A percentile compares a stretch with the other conserved stretches of the same genome.
These are phyloP conservation scores for Microplitis mediator DNA, from an alignment of 1,140 invertebrate species.

Conservation along the genomic window DNA sequence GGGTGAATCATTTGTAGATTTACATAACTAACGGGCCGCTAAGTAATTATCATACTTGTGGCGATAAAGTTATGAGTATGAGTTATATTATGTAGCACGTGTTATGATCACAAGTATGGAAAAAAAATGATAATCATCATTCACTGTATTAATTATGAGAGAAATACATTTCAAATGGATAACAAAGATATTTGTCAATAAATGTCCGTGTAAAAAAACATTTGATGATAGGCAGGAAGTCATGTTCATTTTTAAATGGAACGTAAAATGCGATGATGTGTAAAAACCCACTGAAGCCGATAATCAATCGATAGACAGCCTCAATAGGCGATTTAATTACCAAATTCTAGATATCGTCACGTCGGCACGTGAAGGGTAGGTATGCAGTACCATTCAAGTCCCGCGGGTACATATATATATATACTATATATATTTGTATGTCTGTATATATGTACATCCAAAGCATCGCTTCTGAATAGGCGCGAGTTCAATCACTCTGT, in stretches of 20 bases:
- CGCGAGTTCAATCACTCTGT: slow-evolving; percentile 21
- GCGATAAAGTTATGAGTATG: slow-evolving; percentile 37
- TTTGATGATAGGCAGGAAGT: neutral
- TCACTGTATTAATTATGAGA: neutral
- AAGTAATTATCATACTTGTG: slow-evolving; percentile 54
- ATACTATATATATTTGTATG: too few relatives aligned
- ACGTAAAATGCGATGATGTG: neutral
- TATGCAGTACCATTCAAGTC: slow-evolving; percentile 32
- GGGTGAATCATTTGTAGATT: slow-evolving; percentile 58
- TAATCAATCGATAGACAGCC: slow-evolving; percentile 5
- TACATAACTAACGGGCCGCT: slow-evolving; percentile 53
- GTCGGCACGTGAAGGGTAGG: slow-evolving; percentile 34
- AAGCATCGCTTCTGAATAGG: slow-evolving; percentile 11
- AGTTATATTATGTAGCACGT: slow-evolving; percentile 27
- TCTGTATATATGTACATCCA: slow-evolving; percentile 35
- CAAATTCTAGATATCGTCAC: slow-evolving; percentile 55
- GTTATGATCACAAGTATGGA: slow-evolving; percentile 28
- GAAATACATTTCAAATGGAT: too few relatives aligned
- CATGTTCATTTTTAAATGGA: neutral
- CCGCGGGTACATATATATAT: slow-evolving; percentile 33
- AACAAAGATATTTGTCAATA: too few relatives aligned
- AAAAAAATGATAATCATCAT: neutral
- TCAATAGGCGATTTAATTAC: slow-evolving; percentile 53
- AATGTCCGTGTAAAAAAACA: too few relatives aligned
- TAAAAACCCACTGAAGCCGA: neutral